phyloP scores from a whole-genome alignment of 2,888 invertebrate genomes.

The Plebejus anna region DNA sequence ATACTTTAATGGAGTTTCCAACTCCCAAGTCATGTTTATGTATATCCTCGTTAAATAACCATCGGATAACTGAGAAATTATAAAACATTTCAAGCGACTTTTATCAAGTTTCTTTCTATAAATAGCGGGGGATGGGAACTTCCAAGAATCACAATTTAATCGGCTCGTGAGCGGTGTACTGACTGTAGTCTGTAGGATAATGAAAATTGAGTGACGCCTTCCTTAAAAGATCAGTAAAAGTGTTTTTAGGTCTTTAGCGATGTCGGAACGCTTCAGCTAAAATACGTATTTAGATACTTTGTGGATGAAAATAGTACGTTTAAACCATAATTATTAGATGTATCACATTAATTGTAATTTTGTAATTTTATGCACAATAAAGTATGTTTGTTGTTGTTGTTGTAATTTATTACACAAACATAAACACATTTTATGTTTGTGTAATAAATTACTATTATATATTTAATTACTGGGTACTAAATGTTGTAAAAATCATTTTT shows the following conservation, averaged over 20 bases:
- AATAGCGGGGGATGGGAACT: not conserved
- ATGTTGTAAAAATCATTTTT: no score
- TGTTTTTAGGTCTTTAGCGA: not conserved
- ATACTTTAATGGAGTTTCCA: not conserved
- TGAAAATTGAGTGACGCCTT: not conserved
- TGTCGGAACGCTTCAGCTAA: not conserved
- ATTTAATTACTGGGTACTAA: no score
- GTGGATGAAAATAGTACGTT: no score
- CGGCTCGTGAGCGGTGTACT: not conserved
- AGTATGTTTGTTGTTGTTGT: no score
- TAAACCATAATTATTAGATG: no score
- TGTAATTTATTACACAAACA: no score
- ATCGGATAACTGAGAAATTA: not conserved
- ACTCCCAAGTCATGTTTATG: not conserved
- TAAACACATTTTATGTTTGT: no score
- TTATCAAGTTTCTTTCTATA: constrained; percentile 12
- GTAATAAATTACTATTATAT: no score
- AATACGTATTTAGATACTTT: no score
- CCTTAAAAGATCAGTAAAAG: not conserved
- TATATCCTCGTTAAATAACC: not conserved
- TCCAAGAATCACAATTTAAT: constrained; percentile 2
- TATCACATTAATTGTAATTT: no score
- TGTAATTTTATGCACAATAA: no score
- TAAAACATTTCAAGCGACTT: not conserved
- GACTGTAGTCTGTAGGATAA: not conserved